Evolutionary conservation across 2,113 vertebrate genomes (phyloP).

Genomic region (Tricholaema leucomelas): DNA sequence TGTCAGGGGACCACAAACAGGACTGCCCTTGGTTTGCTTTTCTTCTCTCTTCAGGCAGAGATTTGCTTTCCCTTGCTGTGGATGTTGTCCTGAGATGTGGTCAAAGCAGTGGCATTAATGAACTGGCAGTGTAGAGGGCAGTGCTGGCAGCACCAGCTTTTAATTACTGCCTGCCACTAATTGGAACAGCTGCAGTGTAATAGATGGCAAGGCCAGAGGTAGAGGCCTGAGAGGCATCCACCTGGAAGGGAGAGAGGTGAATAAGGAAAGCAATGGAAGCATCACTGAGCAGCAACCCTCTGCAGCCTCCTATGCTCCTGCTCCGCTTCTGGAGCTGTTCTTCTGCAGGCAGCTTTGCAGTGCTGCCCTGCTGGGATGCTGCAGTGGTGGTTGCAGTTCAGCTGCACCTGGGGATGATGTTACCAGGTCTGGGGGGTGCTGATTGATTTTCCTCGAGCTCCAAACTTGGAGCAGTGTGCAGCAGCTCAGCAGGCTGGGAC

Average conservation of each 20-base stretch:
- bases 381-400: not conserved
- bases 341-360: not conserved
- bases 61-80: not conserved
- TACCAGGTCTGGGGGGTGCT: not conserved
- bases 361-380: not conserved
- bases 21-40: not conserved
- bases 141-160: not conserved
- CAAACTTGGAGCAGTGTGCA: no score
- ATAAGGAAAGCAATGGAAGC: not conserved
- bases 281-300: not conserved
- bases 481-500: no score
- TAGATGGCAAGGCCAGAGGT: not conserved
- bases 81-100: not conserved
- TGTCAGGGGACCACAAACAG: not conserved
- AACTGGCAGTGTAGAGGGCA: not conserved
- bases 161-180: slow-evolving; percentile 1
- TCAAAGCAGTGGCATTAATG: not conserved
- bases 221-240: not conserved
- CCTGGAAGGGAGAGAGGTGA: not conserved
- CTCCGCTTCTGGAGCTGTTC: not conserved
- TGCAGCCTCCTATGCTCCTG: not conserved
- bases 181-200: not conserved
- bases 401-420: not conserved
- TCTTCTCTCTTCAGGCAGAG: not conserved
- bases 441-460: not conserved